Percentiles rank a stretch among this genome's conserved stretches.
Evolutionary conservation across 2,888 invertebrate genomes (phyloP).

Genomic region (Mellilla xanthometata): DNA sequence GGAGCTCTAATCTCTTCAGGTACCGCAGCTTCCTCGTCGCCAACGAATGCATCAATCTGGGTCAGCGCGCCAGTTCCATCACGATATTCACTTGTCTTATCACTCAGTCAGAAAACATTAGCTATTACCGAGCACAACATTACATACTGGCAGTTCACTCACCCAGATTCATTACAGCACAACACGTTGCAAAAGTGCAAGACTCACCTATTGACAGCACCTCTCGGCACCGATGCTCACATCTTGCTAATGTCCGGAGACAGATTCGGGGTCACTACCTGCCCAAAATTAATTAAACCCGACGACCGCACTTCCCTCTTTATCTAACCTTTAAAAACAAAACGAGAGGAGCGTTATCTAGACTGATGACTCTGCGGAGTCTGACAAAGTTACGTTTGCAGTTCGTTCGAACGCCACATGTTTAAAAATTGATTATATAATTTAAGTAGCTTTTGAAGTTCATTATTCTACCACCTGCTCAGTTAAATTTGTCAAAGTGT

Average conservation of each 20-base stretch:
- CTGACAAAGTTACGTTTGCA: too few species aligned
- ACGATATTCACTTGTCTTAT: not conserved
- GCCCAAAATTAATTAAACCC: conserved; percentile 29
- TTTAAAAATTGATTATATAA: too few species aligned
- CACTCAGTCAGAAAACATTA: too few species aligned
- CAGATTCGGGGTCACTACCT: conserved; percentile 41
- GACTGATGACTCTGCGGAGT: conserved; percentile 11
- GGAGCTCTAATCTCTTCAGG: too few species aligned
- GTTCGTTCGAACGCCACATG: too few species aligned
- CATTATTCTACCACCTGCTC: too few species aligned
- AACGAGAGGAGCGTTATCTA: conserved; percentile 22
- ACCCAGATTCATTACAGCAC: conserved; percentile 16
- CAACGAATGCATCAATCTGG: too few species aligned
- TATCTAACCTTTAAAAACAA: conserved; percentile 15
- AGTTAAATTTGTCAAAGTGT: not conserved
- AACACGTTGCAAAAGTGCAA: conserved; percentile 24
- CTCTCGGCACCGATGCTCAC: conserved; percentile 44
- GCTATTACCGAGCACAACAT: not conserved
- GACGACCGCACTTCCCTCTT: conserved; percentile 25
- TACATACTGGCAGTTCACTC: conserved; percentile 11
- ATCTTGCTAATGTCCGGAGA: conserved; percentile 50
- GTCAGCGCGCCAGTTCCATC: too few species aligned
- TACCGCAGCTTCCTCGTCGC: too few species aligned
- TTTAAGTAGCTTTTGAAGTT: too few species aligned
- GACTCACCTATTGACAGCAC: conserved; percentile 36